phyloP scores from a whole-genome alignment of 2,797 vertebrate species.

The Paratrypauchen microcephalus region DNA sequence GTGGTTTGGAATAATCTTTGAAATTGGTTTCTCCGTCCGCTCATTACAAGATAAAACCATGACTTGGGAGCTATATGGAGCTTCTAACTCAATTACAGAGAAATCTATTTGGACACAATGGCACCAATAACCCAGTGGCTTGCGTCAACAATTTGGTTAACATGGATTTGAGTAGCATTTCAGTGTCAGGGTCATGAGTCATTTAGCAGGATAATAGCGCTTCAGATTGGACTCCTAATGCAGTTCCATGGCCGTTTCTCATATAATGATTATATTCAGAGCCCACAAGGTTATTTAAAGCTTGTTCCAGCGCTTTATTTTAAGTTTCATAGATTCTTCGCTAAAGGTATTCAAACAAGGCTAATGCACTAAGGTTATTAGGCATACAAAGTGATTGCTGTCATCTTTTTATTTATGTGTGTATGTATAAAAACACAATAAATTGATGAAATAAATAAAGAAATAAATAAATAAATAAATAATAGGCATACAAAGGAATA shows the following conservation, averaged over 20 bases:
- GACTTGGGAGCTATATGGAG: constrained; percentile 19
- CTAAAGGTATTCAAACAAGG: constrained; percentile 13
- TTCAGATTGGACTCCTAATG: constrained; percentile 40
- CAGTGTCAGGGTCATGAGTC: constrained; percentile 39
- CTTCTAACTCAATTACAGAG: constrained; percentile 21
- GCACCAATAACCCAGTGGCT: constrained; percentile 43
- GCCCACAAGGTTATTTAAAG: constrained; percentile 30
- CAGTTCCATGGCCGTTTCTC: constrained; percentile 44
- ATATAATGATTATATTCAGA: constrained; percentile 45
- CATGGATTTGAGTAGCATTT: constrained; percentile 49
- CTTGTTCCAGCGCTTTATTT: constrained; percentile 22
- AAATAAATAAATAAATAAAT: no score
- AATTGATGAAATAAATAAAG: no score
- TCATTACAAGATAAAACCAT: constrained; percentile 24
- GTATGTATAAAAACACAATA: no score
- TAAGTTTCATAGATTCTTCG: constrained; percentile 15
- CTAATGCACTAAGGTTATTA: constrained; percentile 11
- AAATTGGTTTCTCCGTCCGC: constrained; percentile 11
- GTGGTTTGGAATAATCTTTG: constrained; percentile 25
- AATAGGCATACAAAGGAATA: no score
- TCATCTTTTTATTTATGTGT: no score
- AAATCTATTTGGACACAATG: constrained; percentile 44
- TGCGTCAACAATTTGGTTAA: constrained; percentile 51
- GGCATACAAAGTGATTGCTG: not conserved
- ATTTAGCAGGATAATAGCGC: constrained; percentile 43